phyloP scores from a whole-genome alignment of 2,113 vertebrate species.

The Notarius lentiginosus region DNA sequence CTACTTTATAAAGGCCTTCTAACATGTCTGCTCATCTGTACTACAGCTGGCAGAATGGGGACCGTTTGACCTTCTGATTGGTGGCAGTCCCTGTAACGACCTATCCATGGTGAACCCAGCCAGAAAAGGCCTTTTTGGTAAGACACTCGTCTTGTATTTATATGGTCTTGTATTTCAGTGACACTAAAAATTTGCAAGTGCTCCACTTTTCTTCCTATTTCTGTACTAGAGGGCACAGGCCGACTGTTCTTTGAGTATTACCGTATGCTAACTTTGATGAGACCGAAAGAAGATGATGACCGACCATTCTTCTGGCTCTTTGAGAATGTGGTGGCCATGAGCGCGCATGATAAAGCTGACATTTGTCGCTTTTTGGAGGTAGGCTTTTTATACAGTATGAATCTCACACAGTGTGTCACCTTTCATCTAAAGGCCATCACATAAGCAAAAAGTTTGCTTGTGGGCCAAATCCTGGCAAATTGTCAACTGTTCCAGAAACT shows the following conservation, averaged over 20 bases:
- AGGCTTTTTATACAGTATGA: neutral
- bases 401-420: neutral
- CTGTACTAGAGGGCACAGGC: conserved; percentile 83
- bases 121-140: conserved; percentile 90
- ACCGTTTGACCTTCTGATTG: conserved; percentile 93
- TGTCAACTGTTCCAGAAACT: neutral
- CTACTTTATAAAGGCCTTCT: neutral
- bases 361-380: conserved; percentile 95
- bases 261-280: conserved; percentile 84
- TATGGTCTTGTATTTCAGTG: neutral
- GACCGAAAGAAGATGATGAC: conserved; percentile 81
- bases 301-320: conserved; percentile 97
- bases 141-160: neutral
- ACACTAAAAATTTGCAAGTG: neutral
- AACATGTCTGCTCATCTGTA: neutral
- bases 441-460: neutral
- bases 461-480: neutral
- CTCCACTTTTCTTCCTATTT: neutral
- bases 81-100: conserved; percentile 91
- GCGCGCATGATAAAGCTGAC: conserved; percentile 83
- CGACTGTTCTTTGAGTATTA: conserved; percentile 95
- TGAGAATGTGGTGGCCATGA: conserved; percentile 95
- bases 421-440: neutral
- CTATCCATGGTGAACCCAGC: conserved; percentile 86
- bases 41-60: conserved; percentile 91